These are phyloP conservation scores for Tokudaia tokunoshimensis DNA, from an alignment of 2,797 vertebrate species.

Conservation along the genomic window DNA sequence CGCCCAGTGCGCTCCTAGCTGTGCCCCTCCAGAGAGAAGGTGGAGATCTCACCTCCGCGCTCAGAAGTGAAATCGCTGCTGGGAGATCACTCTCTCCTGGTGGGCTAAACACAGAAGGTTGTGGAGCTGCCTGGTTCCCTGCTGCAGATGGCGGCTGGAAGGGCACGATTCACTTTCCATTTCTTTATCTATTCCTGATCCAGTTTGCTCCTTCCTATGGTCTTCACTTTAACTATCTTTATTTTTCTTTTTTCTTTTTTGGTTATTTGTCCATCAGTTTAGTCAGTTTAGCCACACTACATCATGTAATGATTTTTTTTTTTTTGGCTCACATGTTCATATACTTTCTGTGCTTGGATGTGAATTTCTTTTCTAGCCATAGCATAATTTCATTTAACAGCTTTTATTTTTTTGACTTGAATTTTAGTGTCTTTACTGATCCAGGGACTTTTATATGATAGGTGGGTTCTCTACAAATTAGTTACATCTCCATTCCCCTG, in stretches of 20 bases:
- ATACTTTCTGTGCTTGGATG: not conserved
- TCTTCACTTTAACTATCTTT: not conserved
- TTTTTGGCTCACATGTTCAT: no score
- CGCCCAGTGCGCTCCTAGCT: no score
- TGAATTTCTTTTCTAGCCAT: not conserved
- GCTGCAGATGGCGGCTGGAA: no score
- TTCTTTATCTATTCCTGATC: not conserved
- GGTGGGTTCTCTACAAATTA: not conserved
- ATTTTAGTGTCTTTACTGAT: not conserved
- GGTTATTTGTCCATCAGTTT: not conserved
- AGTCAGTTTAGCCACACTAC: not conserved
- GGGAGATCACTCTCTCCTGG: no score
- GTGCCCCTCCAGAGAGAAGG: no score
- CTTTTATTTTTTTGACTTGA: not conserved
- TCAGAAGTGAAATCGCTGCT: no score
- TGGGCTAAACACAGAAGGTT: no score
- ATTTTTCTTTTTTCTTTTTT: no score
- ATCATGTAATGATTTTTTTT: not conserved
- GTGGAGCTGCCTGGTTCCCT: no score
- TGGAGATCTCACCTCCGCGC: no score
- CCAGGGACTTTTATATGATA: not conserved
- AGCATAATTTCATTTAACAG: not conserved
- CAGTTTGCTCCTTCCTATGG: not conserved
- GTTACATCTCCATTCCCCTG: no score
- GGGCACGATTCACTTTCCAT: no score